These are phyloP conservation scores for Coranthus polyacanthus DNA, from an alignment of 2,797 vertebrate genomes.

Conservation along the genomic window DNA sequence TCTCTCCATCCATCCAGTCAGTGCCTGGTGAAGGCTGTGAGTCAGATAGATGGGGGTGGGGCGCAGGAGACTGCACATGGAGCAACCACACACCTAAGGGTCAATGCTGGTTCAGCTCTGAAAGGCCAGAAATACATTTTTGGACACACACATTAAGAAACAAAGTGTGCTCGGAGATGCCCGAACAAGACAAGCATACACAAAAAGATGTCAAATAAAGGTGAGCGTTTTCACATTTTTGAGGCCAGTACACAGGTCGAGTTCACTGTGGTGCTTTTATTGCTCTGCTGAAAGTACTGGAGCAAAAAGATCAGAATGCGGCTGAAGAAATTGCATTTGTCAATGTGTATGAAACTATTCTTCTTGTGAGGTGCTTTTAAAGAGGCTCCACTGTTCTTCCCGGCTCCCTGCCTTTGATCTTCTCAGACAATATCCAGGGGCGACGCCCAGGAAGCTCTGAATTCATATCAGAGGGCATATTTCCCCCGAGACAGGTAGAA, in stretches of 20 bases:
- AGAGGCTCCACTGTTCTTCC: conserved; percentile 68
- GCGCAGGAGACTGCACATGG: conserved; percentile 62
- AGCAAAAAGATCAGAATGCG: conserved; percentile 58
- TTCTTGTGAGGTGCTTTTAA: conserved; percentile 62
- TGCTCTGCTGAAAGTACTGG: conserved; percentile 55
- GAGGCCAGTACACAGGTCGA: conserved; percentile 52
- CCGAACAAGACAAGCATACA: conserved; percentile 33
- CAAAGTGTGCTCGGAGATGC: conserved; percentile 19
- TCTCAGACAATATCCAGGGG: conserved; percentile 81
- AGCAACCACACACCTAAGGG: conserved; percentile 64
- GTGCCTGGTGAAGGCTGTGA: conserved; percentile 56
- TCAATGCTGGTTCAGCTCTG: conserved; percentile 74
- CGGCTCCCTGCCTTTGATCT: conserved; percentile 76
- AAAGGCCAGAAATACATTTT: conserved; percentile 67
- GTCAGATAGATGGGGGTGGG: conserved; percentile 51
- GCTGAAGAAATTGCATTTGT: conserved; percentile 70
- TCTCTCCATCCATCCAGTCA: conserved; percentile 50
- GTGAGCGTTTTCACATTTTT: conserved; percentile 51
- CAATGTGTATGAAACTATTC: conserved; percentile 55
- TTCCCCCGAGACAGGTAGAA: conserved; percentile 82
- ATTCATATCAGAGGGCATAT: conserved; percentile 85
- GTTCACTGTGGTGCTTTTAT: conserved; percentile 45
- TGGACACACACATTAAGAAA: conserved; percentile 19
- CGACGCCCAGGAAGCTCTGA: conserved; percentile 79
- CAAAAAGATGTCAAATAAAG: conserved; percentile 48